Base-by-base conservation (phyloP, 2,113 vertebrate species). In the Narcine bancroftii region DNA sequence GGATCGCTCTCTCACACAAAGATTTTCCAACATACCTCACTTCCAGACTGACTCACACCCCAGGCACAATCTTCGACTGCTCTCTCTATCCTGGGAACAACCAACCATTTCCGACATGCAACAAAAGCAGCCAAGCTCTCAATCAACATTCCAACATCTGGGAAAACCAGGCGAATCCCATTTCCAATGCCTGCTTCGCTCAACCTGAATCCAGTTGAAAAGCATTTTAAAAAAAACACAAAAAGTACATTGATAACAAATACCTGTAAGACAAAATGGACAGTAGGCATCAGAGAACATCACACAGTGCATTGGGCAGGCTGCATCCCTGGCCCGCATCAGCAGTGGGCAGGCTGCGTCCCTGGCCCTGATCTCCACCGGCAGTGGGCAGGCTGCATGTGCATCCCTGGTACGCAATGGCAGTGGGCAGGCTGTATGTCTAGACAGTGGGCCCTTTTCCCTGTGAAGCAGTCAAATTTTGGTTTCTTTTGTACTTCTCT, bases 81-180 rank as follows among this genome's bases (percentile, higher is more conserved):
- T 92, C 95, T 93, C 0, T 73, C 85, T n/a, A 42, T 93, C 92
- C 94, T 69, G 92, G 94, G 93, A 15, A 93, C 92, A n/a, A 33
- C 94, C 73, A 95, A 93, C 19, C 95, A 93, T 2, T 95, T 96
- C 93, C 92, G 94, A 83, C 94, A 96, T 60, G 96, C 89, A 71
- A 93, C 93, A 47, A 94, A 93, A 72, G 96, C 45, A 45, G 95
- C 93, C 53, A 96, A 92, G 3, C 94, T 93, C 2, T 94, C 93
- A 15, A 96, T 69, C 33, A 96, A 93, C 10, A 96, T 93, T 89
- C 94, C 93, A 0, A 95, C 0, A 47, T 97, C 96, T 1, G 96
- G 96, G 29, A 94, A 94, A 92, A 96, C 89, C 83, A 96, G 95
- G 0, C 95, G 95, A 24, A 96, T 87, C 11, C 95, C 92, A 89